Evolutionary conservation across 2,888 invertebrate species (phyloP).

Genomic region (Cheiracanthium punctorium): DNA sequence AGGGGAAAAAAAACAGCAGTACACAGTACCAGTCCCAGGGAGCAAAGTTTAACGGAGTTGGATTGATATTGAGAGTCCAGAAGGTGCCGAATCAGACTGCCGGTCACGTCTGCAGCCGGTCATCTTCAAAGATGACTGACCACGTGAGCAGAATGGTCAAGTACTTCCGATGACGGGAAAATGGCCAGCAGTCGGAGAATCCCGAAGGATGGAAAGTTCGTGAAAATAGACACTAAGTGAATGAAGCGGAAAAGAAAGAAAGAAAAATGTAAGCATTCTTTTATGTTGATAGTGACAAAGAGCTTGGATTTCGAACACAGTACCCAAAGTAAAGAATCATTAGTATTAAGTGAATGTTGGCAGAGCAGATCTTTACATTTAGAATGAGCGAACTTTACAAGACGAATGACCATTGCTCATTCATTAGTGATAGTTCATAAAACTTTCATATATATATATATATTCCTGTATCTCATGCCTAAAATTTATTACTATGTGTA

Average conservation of each 20-base stretch:
- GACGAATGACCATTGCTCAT: no score
- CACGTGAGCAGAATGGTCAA: conserved; percentile 39
- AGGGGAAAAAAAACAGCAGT: neutral
- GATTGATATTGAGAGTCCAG: neutral
- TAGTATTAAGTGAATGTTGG: no score
- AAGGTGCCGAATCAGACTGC: neutral
- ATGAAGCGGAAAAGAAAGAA: conserved; percentile 1
- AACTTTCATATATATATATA: no score
- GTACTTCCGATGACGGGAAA: conserved; percentile 41
- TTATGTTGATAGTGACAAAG: neutral
- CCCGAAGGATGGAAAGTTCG: conserved; percentile 18
- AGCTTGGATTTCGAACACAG: no score
- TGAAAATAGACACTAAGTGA: conserved; percentile 9
- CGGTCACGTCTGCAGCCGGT: conserved; percentile 52
- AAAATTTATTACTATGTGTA: no score
- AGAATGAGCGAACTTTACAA: no score
- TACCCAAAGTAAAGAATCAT: no score
- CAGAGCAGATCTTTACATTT: no score
- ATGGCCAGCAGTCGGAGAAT: conserved; percentile 26
- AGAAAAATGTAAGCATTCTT: neutral
- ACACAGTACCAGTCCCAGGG: no score
- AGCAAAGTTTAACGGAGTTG: conserved; percentile 16
- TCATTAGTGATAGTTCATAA: no score
- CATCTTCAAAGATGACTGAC: conserved; percentile 56
- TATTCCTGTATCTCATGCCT: no score